Conservation (phyloP, 2,113 vertebrate genomes). For the Cyanoderma ruficeps region DNA sequence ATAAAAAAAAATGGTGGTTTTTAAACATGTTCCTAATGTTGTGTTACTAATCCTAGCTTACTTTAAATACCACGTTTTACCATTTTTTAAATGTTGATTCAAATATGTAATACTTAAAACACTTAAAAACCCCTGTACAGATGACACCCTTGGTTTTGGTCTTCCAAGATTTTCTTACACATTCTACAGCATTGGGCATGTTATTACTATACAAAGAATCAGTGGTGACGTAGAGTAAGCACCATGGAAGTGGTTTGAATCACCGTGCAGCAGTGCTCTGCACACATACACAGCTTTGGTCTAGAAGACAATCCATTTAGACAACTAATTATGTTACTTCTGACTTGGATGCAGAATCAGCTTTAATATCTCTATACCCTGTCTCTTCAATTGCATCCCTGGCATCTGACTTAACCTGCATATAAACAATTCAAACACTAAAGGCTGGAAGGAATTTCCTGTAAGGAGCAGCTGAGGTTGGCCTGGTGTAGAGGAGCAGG, state of each 20-base stretch:
- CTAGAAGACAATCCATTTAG: neutral
- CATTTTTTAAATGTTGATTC: neutral
- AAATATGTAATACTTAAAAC: neutral
- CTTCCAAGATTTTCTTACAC: neutral
- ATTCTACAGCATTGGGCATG: neutral
- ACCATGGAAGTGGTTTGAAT: neutral
- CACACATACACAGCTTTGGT: neutral
- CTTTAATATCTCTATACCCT: neutral
- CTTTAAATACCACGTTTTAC: neutral
- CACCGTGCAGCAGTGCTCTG: neutral
- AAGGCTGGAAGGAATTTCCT: neutral
- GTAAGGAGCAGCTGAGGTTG: neutral
- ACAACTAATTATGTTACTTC: neutral
- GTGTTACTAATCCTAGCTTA: neutral
- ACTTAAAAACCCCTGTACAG: neutral
- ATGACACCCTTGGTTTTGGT: neutral
- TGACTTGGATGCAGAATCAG: neutral
- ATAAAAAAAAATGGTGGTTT: neutral
- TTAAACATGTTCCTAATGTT: neutral
- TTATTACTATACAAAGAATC: neutral
- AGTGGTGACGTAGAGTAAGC: fast-evolving
- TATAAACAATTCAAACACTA: neutral
- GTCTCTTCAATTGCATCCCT: neutral
- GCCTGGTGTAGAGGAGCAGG: neutral
- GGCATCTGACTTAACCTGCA: neutral